Evolutionary conservation across 35 echinoderm and acorn worm genomes (phyloP).

Genomic region (Stichopus chloronotus): DNA sequence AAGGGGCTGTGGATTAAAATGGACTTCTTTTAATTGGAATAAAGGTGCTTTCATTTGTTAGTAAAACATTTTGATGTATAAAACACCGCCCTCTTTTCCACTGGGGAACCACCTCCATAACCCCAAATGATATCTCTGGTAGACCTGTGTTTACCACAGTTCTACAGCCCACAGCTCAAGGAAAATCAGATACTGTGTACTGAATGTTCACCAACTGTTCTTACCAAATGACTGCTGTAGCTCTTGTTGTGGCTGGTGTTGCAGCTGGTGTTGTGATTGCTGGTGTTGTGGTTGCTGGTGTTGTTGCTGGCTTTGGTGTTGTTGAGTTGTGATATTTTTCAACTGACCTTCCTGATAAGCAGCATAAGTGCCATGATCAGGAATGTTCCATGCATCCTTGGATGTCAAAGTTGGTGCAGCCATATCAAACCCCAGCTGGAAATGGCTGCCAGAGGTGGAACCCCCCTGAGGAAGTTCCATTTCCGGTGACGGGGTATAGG

Average conservation of each 20-base stretch:
- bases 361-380: conserved; percentile 56
- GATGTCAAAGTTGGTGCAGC: conserved; percentile 31
- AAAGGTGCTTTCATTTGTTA: too few relatives aligned
- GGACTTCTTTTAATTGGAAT: too few relatives aligned
- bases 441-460: conserved; percentile 37
- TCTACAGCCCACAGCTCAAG: too few relatives aligned
- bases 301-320: neutral
- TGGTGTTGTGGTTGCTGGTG: neutral
- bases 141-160: too few relatives aligned
- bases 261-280: neutral
- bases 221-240: too few relatives aligned
- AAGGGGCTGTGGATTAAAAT: too few relatives aligned
- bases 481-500: conserved; percentile 10
- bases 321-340: neutral
- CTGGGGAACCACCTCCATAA: too few relatives aligned
- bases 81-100: too few relatives aligned
- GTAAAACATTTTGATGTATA: too few relatives aligned
- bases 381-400: conserved; percentile 54
- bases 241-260: neutral
- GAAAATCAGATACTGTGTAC: too few relatives aligned
- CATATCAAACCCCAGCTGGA: conserved; percentile 49
- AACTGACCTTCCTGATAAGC: conserved; percentile 25
- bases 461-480: conserved; percentile 5
- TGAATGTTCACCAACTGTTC: too few relatives aligned
- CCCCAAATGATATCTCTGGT: too few relatives aligned